Evolutionary conservation across 1,140 invertebrate species (phyloP), one percentile per base, ranked within the genome.

Genomic region (Hycleus phaleratus): DNA sequence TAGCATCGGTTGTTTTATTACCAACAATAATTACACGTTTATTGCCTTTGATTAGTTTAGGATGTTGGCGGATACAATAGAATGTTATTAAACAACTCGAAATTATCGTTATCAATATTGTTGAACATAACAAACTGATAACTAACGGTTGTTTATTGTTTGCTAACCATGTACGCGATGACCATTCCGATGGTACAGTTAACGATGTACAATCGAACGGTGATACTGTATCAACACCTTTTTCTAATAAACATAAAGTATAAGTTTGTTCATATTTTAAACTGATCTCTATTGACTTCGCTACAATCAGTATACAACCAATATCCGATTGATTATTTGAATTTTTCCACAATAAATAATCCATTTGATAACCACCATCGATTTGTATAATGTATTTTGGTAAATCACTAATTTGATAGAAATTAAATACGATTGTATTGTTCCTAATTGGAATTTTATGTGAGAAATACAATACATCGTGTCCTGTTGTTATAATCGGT

Each of bases 21-120:
- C 79, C 79, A 0, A 82, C 79, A 45, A 82, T 74, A 4, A 84
- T 68, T 9, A 84, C 72, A 26, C 80, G 73, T 62, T 83, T 83
- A 60, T 77, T 84, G 1, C 80, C 80, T 62, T 75, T 78, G 9
- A 85, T 60, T 48, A 84, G 67, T 8, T 65, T 61, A 0, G 82
- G 81, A 56, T 84, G 74, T 51, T 66, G 72, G 18, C 78, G 71
- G 4, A 85, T 69, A 0, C 80, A 39, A 42, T 66, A 67, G 56
- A 76, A 81, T 24, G 79, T 69, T 3, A 60, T 60, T 18, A 76
- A 43, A 46, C 77, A 78, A 32, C 79, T 77, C n/a, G 74, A 4
- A 25, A 74, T 0, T 38, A 60, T 55, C 4, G 43, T 46, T 2
- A 47, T 2, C 12, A 58, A 24, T 4, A 56, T 10, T 25, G 42